phyloP scores from a whole-genome alignment of 1,140 invertebrate genomes.

The Phthorimaea operculella region DNA sequence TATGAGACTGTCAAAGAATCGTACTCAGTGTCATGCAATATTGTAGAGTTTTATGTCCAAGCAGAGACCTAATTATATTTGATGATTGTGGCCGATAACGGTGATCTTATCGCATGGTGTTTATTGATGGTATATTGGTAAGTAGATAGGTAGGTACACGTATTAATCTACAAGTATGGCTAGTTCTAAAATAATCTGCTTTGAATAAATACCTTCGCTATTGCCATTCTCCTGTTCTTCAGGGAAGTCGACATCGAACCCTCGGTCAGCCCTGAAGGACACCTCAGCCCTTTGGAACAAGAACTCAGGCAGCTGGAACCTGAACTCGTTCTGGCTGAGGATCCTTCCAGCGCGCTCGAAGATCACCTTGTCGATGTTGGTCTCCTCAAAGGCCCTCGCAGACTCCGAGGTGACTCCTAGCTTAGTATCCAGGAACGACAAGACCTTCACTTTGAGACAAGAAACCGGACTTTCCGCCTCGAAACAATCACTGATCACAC shows the following conservation, averaged over 20 bases:
- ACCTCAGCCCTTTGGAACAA: slow-evolving; percentile 76
- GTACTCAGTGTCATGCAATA: no score
- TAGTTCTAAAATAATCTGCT: neutral
- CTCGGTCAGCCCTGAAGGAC: slow-evolving; percentile 75
- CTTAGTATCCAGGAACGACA: slow-evolving; percentile 77
- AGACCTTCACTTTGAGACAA: slow-evolving; percentile 79
- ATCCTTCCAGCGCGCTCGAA: slow-evolving; percentile 76
- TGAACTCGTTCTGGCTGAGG: slow-evolving; percentile 77
- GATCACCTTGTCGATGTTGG: slow-evolving; percentile 79
- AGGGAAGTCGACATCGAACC: slow-evolving; percentile 71
- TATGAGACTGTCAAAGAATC: no score
- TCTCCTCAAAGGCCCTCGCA: slow-evolving; percentile 64
- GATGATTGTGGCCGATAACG: no score
- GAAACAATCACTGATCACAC: slow-evolving; percentile 78
- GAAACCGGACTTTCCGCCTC: slow-evolving; percentile 71
- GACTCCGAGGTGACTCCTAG: slow-evolving; percentile 73
- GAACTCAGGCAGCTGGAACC: slow-evolving; percentile 76
- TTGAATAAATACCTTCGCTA: slow-evolving; percentile 49
- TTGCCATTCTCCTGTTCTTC: slow-evolving; percentile 64
- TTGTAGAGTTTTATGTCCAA: no score
- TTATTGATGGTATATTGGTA: no score
- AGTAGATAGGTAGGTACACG: no score
- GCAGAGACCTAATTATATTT: no score
- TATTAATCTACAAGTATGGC: no score
- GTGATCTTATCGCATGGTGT: no score